Evolutionary conservation across 2,113 vertebrate species (phyloP), one percentile per base, ranked within the genome.

Genomic region (Nyctereutes procyonoides): DNA sequence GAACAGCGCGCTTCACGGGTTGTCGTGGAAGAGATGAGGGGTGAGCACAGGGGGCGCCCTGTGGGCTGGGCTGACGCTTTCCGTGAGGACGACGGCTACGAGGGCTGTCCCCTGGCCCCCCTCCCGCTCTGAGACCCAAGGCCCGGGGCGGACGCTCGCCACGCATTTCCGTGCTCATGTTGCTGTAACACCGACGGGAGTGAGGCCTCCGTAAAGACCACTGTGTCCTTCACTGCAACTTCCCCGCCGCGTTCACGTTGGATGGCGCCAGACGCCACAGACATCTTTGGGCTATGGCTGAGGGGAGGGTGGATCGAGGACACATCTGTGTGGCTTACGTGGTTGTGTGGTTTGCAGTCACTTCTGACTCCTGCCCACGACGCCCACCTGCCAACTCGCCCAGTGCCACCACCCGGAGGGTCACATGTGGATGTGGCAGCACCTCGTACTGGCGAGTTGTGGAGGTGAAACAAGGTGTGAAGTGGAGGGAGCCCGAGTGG

Each of bases 341-440:
- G 76, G 58, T 32, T 51, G 35, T 24, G 53, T 51, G 35, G 5
- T 76, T 81, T 43, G 4, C 15, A 53, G 84, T 58, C 86, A 71
- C 30, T 82, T 86, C 19, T 55, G 35, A 5, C 8, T 76, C 56
- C 26, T 51, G 15, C 8, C 38, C 91, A 74, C 13, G 30, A 12
- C 20, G 35, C 16, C 83, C 30, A 58, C 38, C 73, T 1, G 6
- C 19, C 11, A 13, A 76, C 12, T 28, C 32, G 13, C 48, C 16
- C 2, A 0, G 38, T 48, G 9, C 30, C 6, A 1, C 1, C 48
- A 56, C 32, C 3, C 0, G 43, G 55, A 6, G 14, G 26, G 12
- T 10, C 24, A 93, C 62, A 69, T 17, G 15, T 2, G 60, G 28
- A 51, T 28, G 8, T 48, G 55, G 56, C n/a, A 62, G 56, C 6